Conservation (phyloP, 2,888 invertebrate species). For the Ariolimax columbianus region DNA sequence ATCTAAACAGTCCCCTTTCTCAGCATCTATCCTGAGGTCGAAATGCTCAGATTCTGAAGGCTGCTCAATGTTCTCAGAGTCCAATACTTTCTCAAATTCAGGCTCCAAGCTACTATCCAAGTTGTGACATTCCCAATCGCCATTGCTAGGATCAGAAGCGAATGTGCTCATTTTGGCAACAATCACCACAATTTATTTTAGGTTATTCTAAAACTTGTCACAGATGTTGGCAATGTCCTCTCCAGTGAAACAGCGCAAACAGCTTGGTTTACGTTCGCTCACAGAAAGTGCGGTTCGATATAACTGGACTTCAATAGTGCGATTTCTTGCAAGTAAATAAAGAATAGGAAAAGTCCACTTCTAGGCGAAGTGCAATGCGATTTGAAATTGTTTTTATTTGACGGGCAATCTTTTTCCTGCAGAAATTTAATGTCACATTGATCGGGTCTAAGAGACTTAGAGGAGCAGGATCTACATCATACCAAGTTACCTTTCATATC, state of each 20-base stretch:
- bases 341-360: neutral
- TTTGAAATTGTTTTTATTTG: neutral
- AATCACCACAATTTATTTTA: neutral
- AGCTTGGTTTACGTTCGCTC: neutral
- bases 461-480: too few species aligned
- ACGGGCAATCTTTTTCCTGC: neutral
- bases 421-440: too few species aligned
- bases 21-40: neutral
- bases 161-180: neutral
- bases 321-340: neutral
- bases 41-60: neutral
- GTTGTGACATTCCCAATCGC: neutral
- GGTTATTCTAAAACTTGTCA: neutral
- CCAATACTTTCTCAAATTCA: constrained; percentile 9
- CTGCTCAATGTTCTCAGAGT: neutral
- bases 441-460: too few species aligned
- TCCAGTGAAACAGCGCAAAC: neutral
- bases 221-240: neutral
- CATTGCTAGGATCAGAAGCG: neutral
- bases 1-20: neutral
- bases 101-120: neutral
- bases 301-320: neutral
- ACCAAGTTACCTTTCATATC: too few species aligned
- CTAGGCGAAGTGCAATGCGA: neutral
- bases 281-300: neutral